Percentiles rank a stretch among this genome's conserved stretches.
phyloP scores from a whole-genome alignment of 1,140 invertebrate species.

The Samia ricini region DNA sequence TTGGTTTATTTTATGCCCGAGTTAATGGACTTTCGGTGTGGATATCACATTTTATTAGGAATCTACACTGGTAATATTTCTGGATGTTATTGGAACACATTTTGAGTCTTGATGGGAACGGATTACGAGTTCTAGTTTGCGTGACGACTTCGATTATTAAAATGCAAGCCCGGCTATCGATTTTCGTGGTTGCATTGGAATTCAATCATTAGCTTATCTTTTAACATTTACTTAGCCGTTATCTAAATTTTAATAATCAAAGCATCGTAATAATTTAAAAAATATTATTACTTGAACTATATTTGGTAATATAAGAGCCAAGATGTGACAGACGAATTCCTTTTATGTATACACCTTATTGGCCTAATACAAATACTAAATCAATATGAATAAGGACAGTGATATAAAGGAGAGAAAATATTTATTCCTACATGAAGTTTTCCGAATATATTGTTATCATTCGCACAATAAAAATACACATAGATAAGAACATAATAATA shows the following conservation, averaged over 20 bases:
- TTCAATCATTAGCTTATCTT: neutral
- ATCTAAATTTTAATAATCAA: neutral
- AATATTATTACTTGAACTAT: no score
- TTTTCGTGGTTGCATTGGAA: neutral
- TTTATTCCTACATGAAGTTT: no score
- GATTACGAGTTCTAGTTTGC: slow-evolving; percentile 45
- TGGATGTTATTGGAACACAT: slow-evolving; percentile 56
- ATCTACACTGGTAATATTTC: slow-evolving; percentile 45
- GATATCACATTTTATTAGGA: slow-evolving; percentile 61
- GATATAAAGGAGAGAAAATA: no score
- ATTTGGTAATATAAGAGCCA: no score
- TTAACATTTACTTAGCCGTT: neutral
- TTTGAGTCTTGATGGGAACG: slow-evolving; percentile 42
- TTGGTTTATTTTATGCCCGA: slow-evolving; percentile 54
- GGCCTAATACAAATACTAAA: no score
- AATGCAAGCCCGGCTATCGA: slow-evolving; percentile 5
- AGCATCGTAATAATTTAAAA: no score
- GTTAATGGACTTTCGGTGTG: slow-evolving; percentile 63
- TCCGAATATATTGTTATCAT: no score
- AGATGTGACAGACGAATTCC: no score
- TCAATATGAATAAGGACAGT: no score
- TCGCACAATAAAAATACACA: no score
- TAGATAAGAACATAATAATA: no score
- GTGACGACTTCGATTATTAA: slow-evolving; percentile 50
- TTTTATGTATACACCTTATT: no score